Evolutionary conservation across 2,888 invertebrate species (phyloP).

Genomic region (Ophion costatus): DNA sequence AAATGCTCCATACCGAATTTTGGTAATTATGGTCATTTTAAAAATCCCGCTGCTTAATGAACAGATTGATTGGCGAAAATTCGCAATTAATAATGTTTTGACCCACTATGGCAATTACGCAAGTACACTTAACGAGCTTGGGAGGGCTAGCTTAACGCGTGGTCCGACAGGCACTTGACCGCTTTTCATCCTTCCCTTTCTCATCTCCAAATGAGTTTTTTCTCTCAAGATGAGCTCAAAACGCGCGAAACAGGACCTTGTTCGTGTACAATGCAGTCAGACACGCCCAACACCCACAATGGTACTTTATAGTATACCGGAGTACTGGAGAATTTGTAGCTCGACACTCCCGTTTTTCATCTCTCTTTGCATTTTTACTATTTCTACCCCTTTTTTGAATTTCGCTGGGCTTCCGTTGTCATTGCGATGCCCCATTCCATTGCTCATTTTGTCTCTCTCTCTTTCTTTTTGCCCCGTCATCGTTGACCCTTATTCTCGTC

Average conservation of each 20-base stretch:
- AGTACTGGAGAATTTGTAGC: slow-evolving; percentile 4
- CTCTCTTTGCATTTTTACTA: slow-evolving; percentile 34
- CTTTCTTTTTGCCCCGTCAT: not conserved
- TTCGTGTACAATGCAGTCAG: too few relatives aligned
- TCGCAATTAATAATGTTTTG: not conserved
- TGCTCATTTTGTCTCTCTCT: slow-evolving; percentile 40
- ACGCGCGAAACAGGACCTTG: too few relatives aligned
- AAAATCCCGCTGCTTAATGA: not conserved
- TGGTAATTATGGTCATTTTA: not conserved
- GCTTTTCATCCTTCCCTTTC: not conserved
- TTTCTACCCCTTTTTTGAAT: slow-evolving; percentile 30
- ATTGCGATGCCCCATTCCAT: slow-evolving; percentile 47
- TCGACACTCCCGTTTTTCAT: slow-evolving; percentile 39
- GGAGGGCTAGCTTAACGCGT: not conserved
- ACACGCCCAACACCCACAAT: not conserved
- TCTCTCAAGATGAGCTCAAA: too few relatives aligned
- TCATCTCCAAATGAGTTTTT: too few relatives aligned
- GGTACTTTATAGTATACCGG: not conserved
- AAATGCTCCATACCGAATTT: not conserved
- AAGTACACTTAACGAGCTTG: not conserved
- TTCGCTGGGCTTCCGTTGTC: slow-evolving; percentile 52
- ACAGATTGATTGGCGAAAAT: not conserved
- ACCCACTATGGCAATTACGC: not conserved
- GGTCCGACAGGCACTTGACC: not conserved
- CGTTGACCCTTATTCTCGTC: slow-evolving; percentile 53